Conservation (phyloP, 2,797 vertebrate species). For the Epinephelus awoara region DNA sequence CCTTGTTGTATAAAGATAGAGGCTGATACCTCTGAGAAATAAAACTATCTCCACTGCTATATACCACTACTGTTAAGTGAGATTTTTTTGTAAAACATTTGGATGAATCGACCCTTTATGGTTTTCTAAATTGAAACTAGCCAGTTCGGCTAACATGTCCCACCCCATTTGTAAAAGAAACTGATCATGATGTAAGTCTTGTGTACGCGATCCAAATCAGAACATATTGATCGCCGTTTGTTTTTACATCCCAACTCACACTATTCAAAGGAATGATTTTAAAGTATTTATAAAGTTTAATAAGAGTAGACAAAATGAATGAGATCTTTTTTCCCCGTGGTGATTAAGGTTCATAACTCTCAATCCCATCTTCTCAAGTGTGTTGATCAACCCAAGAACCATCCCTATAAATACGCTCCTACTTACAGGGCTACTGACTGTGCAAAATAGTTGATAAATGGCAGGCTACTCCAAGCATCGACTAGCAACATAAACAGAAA, state of each 20-base stretch:
- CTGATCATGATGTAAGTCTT: slow-evolving; percentile 8
- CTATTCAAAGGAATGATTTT: slow-evolving; percentile 60
- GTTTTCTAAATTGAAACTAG: slow-evolving; percentile 28
- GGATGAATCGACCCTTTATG: not conserved
- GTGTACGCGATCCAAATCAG: slow-evolving; percentile 4
- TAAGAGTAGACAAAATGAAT: slow-evolving; percentile 53
- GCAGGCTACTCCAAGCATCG: slow-evolving; percentile 66
- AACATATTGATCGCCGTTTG: not conserved
- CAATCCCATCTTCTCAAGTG: slow-evolving; percentile 35
- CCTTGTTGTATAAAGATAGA: not conserved
- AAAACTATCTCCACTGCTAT: not conserved
- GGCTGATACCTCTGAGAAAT: not conserved
- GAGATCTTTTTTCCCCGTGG: slow-evolving; percentile 7
- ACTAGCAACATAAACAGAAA: slow-evolving; percentile 70
- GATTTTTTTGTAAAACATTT: not conserved
- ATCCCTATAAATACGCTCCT: slow-evolving; percentile 43
- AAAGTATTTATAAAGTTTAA: slow-evolving; percentile 43
- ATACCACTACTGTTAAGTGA: slow-evolving; percentile 18
- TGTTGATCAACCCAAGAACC: slow-evolving; percentile 42
- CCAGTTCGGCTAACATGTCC: slow-evolving; percentile 12
- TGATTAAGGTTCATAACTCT: slow-evolving; percentile 39
- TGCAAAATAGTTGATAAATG: slow-evolving; percentile 78
- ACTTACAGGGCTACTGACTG: slow-evolving; percentile 61
- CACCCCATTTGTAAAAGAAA: slow-evolving; percentile 10
- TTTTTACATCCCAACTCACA: slow-evolving; percentile 25